A percentile compares a stretch with the other conserved stretches of the same genome.
phyloP scores from a whole-genome alignment of 2,113 vertebrate genomes.

The Epinephelus lanceolatus region DNA sequence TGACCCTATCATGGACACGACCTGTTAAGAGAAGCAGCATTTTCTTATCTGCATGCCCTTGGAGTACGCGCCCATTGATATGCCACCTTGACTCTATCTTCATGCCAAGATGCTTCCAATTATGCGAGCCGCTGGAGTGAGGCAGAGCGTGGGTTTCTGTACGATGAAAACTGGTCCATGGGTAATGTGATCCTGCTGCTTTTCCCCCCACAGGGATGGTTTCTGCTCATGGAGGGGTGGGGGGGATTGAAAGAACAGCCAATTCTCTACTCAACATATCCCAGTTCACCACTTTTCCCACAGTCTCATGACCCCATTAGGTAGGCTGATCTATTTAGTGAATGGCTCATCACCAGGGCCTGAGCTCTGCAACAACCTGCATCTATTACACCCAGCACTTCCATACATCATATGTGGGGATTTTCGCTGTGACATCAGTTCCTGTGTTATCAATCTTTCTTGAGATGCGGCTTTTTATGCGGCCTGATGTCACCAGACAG shows the following conservation, averaged over 20 bases:
- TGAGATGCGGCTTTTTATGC: constrained; percentile 13
- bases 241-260: constrained; percentile 56
- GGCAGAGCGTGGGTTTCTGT: constrained; percentile 80
- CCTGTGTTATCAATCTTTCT: constrained; percentile 51
- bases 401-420: constrained; percentile 43
- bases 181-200: constrained; percentile 73
- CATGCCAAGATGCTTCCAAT: constrained; percentile 88
- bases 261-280: constrained; percentile 42
- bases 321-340: constrained; percentile 46
- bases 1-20: constrained; percentile 77
- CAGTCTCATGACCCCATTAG: constrained; percentile 53
- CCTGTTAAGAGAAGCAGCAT: constrained; percentile 75
- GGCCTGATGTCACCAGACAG: constrained; percentile 27
- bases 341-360: constrained; percentile 38
- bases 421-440: constrained; percentile 49
- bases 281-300: constrained; percentile 48
- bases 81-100: constrained; percentile 86
- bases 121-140: constrained; percentile 85
- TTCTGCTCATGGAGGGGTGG: constrained; percentile 42
- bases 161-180: constrained; percentile 74
- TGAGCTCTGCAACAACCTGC: constrained; percentile 21
- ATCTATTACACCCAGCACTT: constrained; percentile 39
- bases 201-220: constrained; percentile 54
- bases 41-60: constrained; percentile 85
- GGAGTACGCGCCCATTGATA: constrained; percentile 82